These are phyloP conservation scores for Anaspis maculata DNA, from an alignment of 2,888 invertebrate species.

Conservation along the genomic window DNA sequence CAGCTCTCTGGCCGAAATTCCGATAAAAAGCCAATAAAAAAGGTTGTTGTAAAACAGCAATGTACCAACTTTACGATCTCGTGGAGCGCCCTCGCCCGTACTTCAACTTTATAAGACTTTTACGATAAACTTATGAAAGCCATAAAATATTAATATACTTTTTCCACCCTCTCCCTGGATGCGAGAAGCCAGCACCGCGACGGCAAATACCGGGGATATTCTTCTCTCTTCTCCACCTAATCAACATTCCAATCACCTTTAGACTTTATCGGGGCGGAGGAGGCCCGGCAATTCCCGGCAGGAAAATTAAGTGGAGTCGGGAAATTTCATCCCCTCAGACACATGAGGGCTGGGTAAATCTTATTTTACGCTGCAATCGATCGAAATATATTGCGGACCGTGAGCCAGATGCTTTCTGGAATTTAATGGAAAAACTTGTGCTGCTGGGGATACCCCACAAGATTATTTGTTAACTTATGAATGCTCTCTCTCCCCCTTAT, in stretches of 20 bases:
- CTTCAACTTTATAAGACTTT: slow-evolving; percentile 31
- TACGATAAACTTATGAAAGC: slow-evolving; percentile 30
- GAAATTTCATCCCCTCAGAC: slow-evolving; percentile 34
- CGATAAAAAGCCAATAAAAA: slow-evolving; percentile 28
- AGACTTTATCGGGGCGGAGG: slow-evolving; percentile 38
- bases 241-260: slow-evolving; percentile 43
- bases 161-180: slow-evolving; percentile 12
- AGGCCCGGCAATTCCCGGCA: slow-evolving; percentile 37
- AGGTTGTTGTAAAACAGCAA: slow-evolving; percentile 24
- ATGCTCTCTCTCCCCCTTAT: too few relatives aligned
- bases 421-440: slow-evolving; percentile 22
- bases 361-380: slow-evolving; percentile 36
- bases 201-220: slow-evolving; percentile 19
- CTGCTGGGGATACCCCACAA: too few relatives aligned
- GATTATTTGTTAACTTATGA: too few relatives aligned
- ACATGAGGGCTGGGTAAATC: slow-evolving; percentile 32
- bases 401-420: slow-evolving; percentile 24
- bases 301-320: slow-evolving; percentile 41
- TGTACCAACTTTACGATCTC: slow-evolving; percentile 26
- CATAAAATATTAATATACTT: slow-evolving; percentile 34
- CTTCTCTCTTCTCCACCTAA: slow-evolving; percentile 34
- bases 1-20: slow-evolving; percentile 20
- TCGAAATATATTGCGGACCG: slow-evolving; percentile 29
- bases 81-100: slow-evolving; percentile 21
- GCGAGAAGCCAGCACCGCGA: slow-evolving; percentile 6